Percentiles rank a stretch among this genome's conserved stretches.
These are phyloP conservation scores for Ondatra zibethicus DNA, from an alignment of 2,113 vertebrate species.

Conservation along the genomic window DNA sequence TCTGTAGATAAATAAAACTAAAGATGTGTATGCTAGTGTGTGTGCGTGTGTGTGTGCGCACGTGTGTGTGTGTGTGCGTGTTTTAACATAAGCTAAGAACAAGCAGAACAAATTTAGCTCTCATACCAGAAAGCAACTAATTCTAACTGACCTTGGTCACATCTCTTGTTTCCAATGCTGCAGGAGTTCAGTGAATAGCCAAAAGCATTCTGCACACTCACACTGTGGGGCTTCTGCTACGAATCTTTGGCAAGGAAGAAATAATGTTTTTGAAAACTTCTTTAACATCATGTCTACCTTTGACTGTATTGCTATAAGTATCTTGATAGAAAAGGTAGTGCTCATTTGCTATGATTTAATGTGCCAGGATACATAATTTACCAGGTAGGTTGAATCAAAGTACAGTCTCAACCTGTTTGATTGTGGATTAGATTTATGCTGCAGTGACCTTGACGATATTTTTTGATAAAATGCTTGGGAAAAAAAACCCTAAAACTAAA, in stretches of 20 bases:
- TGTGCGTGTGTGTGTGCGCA: background rate
- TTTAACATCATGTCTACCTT: conserved; percentile 4
- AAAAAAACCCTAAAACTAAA: background rate
- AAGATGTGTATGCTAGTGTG: background rate
- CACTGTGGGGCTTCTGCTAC: background rate
- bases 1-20: conserved; percentile 60
- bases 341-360: conserved; percentile 53
- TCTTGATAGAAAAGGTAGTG: conserved; percentile 45
- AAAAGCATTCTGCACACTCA: background rate
- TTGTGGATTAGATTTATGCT: conserved; percentile 33
- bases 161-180: conserved; percentile 24
- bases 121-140: conserved; percentile 13
- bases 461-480: conserved; percentile 15
- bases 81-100: conserved; percentile 36
- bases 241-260: conserved; percentile 51
- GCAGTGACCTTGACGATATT: conserved; percentile 44
- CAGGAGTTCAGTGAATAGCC: conserved; percentile 38
- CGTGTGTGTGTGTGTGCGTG: background rate
- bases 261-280: background rate
- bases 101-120: conserved; percentile 27
- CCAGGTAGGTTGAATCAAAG: conserved; percentile 51
- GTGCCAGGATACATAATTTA: conserved; percentile 32
- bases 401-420: conserved; percentile 49
- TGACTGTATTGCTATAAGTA: conserved; percentile 23
- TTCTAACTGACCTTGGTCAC: background rate